phyloP scores from a whole-genome alignment of 2,888 invertebrate genomes.

The Panopea generosa region DNA sequence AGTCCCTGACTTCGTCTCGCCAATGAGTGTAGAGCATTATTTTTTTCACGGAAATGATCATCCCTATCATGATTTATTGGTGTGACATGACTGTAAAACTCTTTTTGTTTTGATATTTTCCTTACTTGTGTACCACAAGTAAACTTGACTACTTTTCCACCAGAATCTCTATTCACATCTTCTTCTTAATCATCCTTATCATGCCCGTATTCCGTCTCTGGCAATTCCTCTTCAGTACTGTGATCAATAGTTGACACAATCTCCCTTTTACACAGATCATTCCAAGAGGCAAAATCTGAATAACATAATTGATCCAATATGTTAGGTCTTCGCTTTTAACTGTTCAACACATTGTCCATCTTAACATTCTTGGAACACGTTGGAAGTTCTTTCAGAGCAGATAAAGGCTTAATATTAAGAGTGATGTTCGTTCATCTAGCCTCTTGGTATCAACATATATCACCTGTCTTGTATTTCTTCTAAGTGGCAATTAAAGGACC shows the following conservation, averaged over 20 bases:
- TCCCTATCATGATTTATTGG: too few relatives aligned
- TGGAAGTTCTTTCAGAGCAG: not conserved
- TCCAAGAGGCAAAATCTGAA: constrained; percentile 53
- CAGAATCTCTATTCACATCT: too few relatives aligned
- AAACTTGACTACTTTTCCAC: too few relatives aligned
- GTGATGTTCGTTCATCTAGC: not conserved
- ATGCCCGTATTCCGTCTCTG: constrained; percentile 17
- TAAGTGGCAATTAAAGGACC: constrained; percentile 55
- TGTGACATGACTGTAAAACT: too few relatives aligned
- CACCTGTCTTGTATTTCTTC: constrained; percentile 34
- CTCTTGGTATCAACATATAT: too few relatives aligned
- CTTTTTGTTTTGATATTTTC: too few relatives aligned
- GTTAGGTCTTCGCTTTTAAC: constrained; percentile 50
- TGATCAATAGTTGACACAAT: not conserved
- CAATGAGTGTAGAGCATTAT: too few relatives aligned
- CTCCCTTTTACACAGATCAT: constrained; percentile 17
- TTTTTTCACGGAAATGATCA: too few relatives aligned
- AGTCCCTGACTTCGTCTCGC: too few relatives aligned
- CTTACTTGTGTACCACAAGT: too few relatives aligned
- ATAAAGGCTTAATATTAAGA: not conserved
- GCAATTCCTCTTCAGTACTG: constrained; percentile 12
- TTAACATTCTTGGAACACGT: constrained; percentile 34
- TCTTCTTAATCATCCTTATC: constrained; percentile 66
- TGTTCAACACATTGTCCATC: constrained; percentile 40
- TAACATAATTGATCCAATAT: constrained; percentile 26